Percentiles rank a stretch among this genome's conserved stretches.
Conservation (phyloP, 35 echinoderm and acorn worm genomes). For the Ophioderma brevispina region DNA sequence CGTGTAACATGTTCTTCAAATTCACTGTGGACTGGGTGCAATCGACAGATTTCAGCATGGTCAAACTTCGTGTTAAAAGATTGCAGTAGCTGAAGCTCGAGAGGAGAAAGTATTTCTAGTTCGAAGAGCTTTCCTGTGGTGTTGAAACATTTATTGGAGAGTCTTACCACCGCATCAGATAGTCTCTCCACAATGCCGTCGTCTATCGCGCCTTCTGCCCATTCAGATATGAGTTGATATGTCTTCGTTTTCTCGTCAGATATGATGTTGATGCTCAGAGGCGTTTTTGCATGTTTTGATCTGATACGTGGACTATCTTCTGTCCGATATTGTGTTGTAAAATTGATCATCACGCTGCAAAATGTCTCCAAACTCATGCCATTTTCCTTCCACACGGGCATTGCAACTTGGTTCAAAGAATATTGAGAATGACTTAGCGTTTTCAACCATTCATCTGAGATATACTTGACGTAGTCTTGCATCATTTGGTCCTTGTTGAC, state of each 20-base stretch:
- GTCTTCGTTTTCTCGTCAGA: neutral
- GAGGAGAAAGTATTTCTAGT: neutral
- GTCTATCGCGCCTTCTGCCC: constrained; percentile 8
- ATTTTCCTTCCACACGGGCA: neutral
- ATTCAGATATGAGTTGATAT: neutral
- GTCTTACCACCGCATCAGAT: neutral
- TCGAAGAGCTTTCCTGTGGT: neutral
- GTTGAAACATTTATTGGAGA: neutral
- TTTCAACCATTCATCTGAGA: constrained; percentile 7
- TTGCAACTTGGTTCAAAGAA: neutral
- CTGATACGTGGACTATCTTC: neutral
- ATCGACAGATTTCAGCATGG: neutral
- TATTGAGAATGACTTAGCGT: neutral
- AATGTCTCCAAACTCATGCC: neutral
- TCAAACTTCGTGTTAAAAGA: neutral
- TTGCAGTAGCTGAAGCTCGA: constrained; percentile 1
- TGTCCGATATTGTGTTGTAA: neutral
- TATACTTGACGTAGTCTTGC: neutral
- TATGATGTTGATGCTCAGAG: neutral
- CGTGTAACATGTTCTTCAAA: neutral
- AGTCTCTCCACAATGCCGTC: neutral
- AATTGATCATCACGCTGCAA: constrained; percentile 11
- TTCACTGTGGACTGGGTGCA: constrained; percentile 3
- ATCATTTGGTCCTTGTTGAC: neutral
- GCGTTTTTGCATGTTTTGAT: constrained; percentile 10